phyloP scores from a whole-genome alignment of 2,113 vertebrate species.

The Cyanistes caeruleus region DNA sequence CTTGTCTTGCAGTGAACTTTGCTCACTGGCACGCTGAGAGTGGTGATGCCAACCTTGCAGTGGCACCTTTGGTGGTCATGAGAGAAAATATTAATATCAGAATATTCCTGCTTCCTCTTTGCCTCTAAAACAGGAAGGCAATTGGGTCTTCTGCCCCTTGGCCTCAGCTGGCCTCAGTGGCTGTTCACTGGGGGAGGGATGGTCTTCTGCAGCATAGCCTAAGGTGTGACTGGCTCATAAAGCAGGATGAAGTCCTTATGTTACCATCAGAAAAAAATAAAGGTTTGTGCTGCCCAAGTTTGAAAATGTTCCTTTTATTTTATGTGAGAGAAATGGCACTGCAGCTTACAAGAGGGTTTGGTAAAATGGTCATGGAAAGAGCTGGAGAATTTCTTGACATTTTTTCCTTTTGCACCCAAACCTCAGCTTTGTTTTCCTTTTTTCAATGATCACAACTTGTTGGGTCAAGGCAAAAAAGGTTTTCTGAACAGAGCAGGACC shows the following conservation, averaged over 20 bases:
- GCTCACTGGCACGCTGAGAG: not conserved
- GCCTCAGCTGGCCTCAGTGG: rapidly evolving
- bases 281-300: not conserved
- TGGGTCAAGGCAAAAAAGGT: not conserved
- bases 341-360: not conserved
- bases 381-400: not conserved
- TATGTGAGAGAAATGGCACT: not conserved
- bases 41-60: not conserved
- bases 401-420: not conserved
- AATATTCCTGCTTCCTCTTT: not conserved
- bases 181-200: not conserved
- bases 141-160: not conserved
- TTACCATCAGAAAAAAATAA: not conserved
- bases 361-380: not conserved
- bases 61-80: not conserved
- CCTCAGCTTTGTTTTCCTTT: not conserved
- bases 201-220: not conserved
- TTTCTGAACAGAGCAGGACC: not conserved
- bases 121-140: not conserved
- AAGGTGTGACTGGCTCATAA: not conserved
- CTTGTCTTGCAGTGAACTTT: not conserved
- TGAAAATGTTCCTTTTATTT: not conserved
- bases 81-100: not conserved
- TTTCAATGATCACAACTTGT: not conserved
- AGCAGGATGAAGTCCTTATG: not conserved